Conservation (phyloP, 30 jellyfish, hydroid and myxozoan genomes). For the Aurelia sp. region DNA sequence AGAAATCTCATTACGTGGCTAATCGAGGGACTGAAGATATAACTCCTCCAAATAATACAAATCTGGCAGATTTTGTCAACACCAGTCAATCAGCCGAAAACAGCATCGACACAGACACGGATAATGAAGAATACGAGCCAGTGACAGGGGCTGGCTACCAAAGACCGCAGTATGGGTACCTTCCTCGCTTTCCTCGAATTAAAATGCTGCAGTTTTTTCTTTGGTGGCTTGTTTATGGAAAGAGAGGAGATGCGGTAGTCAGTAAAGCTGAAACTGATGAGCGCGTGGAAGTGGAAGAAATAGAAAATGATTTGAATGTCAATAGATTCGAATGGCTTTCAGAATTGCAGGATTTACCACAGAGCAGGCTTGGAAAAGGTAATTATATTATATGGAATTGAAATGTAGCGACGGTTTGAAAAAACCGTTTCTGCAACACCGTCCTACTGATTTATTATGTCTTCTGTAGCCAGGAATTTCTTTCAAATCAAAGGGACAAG, state of each 20-base stretch:
- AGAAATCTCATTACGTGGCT: too few relatives aligned
- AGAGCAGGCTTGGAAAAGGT: constrained; percentile 23
- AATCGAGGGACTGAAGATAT: too few relatives aligned
- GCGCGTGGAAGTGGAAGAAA: constrained; percentile 3
- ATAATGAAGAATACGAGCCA: constrained; percentile 76
- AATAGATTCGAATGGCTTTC: constrained; percentile 30
- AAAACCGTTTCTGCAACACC: too few relatives aligned
- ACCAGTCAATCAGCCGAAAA: not conserved
- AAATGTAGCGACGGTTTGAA: not conserved
- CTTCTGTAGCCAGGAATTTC: too few relatives aligned
- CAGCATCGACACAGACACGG: constrained; percentile 69
- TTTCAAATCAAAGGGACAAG: too few relatives aligned
- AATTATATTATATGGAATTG: not conserved
- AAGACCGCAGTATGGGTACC: constrained; percentile 54
- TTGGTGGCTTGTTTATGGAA: constrained; percentile 93
- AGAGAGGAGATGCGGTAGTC: constrained; percentile 58
- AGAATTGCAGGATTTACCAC: constrained; percentile 22
- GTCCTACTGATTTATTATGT: too few relatives aligned
- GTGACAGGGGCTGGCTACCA: constrained; percentile 43
- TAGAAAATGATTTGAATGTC: not conserved
- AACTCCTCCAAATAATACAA: constrained; percentile 1
- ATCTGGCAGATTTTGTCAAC: constrained; percentile 34
- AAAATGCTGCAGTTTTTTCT: constrained; percentile 67
- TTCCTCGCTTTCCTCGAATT: constrained; percentile 81
- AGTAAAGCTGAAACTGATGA: constrained; percentile 8